phyloP scores from a whole-genome alignment of 2,888 invertebrate genomes.

The Pterostichus madidus region DNA sequence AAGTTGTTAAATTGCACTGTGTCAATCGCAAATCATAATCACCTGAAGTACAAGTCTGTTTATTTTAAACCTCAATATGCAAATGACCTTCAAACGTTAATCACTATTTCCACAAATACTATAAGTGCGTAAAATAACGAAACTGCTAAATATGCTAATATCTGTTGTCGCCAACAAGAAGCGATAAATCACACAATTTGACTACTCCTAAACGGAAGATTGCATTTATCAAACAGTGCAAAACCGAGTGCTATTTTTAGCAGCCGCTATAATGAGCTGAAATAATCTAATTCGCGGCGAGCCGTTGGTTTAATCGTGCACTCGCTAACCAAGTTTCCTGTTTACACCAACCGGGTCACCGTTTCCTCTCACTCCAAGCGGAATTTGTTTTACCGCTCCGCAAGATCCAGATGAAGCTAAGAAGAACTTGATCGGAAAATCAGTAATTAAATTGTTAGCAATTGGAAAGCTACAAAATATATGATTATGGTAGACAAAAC shows the following conservation, averaged over 20 bases:
- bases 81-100: too few species aligned
- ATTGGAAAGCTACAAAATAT: too few species aligned
- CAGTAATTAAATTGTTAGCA: too few species aligned
- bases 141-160: too few species aligned
- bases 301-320: slow-evolving; percentile 52
- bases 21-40: too few species aligned
- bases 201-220: slow-evolving; percentile 21
- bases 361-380: slow-evolving; percentile 50
- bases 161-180: neutral
- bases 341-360: slow-evolving; percentile 58
- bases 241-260: slow-evolving; percentile 58
- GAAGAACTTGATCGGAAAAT: too few species aligned
- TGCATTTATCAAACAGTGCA: slow-evolving; percentile 40
- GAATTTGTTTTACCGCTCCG: slow-evolving; percentile 6
- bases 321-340: slow-evolving; percentile 63
- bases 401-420: neutral
- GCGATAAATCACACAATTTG: slow-evolving; percentile 7
- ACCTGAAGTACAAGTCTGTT: too few species aligned
- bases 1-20: too few species aligned
- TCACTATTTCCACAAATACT: too few species aligned
- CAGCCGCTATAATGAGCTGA: slow-evolving; percentile 52
- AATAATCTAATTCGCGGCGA: slow-evolving; percentile 64
- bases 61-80: too few species aligned
- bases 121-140: too few species aligned
- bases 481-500: too few species aligned